phyloP scores from a whole-genome alignment of 2,113 vertebrate species.

The Mesitornis unicolor region DNA sequence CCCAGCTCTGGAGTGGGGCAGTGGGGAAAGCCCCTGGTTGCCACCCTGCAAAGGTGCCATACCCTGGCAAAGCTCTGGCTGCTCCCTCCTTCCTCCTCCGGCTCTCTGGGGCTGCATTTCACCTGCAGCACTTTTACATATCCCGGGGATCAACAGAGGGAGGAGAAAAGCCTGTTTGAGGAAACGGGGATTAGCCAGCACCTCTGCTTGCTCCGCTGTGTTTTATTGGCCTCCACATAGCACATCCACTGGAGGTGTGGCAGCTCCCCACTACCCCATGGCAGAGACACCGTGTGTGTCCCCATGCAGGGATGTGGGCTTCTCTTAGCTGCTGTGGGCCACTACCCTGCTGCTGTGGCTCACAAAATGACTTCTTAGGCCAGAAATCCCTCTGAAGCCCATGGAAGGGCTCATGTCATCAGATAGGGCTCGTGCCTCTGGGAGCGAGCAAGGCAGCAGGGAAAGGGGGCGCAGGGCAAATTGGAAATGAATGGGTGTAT shows the following conservation, averaged over 20 bases:
- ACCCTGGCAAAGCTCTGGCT: background rate
- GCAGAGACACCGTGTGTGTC: background rate
- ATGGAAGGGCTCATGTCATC: background rate
- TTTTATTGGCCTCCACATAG: background rate
- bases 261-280: background rate
- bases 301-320: background rate
- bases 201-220: background rate
- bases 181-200: background rate
- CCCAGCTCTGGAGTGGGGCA: background rate
- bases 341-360: background rate
- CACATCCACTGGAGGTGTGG: background rate
- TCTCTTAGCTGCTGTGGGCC: background rate
- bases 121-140: background rate
- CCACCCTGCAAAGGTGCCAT: rapidly evolving
- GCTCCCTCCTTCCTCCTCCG: background rate
- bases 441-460: rapidly evolving
- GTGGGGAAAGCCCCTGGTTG: rapidly evolving
- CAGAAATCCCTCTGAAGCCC: background rate
- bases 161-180: background rate
- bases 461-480: background rate
- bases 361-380: background rate
- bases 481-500: background rate
- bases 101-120: background rate
- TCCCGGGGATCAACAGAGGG: background rate
- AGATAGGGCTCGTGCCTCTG: rapidly evolving